Evolutionary conservation across 2,888 invertebrate genomes (phyloP).

Genomic region (Drosophila fungiperda): DNA sequence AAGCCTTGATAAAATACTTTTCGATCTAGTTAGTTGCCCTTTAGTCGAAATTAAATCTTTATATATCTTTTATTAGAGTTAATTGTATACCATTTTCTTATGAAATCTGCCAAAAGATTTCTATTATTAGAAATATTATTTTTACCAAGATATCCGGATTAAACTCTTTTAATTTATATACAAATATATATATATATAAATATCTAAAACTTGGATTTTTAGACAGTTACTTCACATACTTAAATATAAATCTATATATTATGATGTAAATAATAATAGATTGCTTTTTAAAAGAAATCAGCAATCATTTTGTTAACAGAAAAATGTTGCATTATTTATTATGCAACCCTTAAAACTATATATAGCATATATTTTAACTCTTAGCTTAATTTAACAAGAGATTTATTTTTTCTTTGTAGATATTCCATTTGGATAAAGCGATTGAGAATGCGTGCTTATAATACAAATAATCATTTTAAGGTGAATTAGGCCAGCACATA

Average conservation of each 20-base stretch:
- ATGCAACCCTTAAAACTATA: not conserved
- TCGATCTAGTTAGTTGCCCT: not conserved
- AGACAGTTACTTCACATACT: not conserved
- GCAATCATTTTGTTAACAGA: not conserved
- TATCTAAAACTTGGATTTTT: not conserved
- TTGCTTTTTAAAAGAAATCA: not conserved
- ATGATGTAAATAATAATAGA: too few relatives aligned
- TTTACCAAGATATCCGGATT: too few relatives aligned
- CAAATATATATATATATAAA: not conserved
- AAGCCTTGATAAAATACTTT: not conserved
- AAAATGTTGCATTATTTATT: not conserved
- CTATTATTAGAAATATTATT: too few relatives aligned
- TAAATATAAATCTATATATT: not conserved
- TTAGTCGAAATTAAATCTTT: not conserved
- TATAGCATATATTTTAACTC: not conserved
- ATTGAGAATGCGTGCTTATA: not conserved
- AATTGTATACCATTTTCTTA: not conserved
- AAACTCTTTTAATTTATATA: not conserved
- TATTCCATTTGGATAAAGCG: not conserved
- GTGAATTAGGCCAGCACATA: not conserved
- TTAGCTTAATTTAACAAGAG: not conserved
- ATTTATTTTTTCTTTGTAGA: slow-evolving; percentile 5
- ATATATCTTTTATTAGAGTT: not conserved
- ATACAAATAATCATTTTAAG: not conserved
- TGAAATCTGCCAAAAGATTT: not conserved